phyloP scores from a whole-genome alignment of 2,797 vertebrate species.

The Buceros bicornis region DNA sequence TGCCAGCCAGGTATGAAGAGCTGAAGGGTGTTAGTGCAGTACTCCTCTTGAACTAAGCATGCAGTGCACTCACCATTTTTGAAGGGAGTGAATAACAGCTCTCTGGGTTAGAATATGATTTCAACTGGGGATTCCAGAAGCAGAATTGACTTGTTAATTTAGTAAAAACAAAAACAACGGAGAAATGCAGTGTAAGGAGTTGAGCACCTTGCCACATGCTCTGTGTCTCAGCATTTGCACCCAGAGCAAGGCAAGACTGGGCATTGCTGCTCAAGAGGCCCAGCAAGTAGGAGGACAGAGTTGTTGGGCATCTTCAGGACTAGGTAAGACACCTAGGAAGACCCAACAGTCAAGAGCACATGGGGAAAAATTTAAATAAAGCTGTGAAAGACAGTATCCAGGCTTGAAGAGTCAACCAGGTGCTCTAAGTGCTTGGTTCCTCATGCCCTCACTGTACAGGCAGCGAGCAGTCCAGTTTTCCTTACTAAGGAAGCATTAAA shows the following conservation, averaged over 20 bases:
- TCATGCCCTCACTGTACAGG: not conserved
- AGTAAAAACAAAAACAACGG: not conserved
- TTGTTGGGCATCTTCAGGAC: not conserved
- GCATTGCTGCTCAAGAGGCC: not conserved
- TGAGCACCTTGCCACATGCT: fast-evolving
- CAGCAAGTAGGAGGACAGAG: not conserved
- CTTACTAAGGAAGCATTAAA: not conserved
- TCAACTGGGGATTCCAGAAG: not conserved
- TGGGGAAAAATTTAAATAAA: not conserved
- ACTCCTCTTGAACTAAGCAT: not conserved
- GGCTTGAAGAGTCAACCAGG: not conserved
- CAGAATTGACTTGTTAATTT: not conserved
- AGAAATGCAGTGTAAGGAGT: not conserved
- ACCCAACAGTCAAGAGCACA: not conserved
- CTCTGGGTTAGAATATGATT: not conserved
- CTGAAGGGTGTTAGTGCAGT: not conserved
- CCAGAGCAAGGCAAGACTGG: not conserved
- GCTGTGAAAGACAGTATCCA: not conserved
- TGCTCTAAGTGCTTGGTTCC: not conserved
- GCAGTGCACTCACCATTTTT: not conserved
- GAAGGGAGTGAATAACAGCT: not conserved
- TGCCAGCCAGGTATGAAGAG: not conserved
- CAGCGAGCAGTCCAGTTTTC: not conserved
- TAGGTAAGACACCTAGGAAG: not conserved
- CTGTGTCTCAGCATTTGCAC: not conserved